Base-by-base conservation (phyloP, 2,888 invertebrate species). In the Ephialtes manifestator region DNA sequence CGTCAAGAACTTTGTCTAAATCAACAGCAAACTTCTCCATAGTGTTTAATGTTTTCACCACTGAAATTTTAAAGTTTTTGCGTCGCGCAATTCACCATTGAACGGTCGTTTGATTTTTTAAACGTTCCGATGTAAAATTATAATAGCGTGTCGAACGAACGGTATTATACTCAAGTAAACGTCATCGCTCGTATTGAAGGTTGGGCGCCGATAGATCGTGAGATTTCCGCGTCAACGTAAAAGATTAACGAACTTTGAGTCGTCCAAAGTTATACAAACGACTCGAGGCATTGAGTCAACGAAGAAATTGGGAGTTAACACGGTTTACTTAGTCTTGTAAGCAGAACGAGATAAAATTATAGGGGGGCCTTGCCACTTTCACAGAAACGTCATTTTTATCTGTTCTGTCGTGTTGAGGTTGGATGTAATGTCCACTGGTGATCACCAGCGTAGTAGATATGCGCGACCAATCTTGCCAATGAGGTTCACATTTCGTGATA, bases 1-100 rank as follows among this genome's bases (percentile, higher is more conserved):
- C 97, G 94, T 98, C 97, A 82, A 98, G 95, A 87, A 97, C 97
- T 95, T 97, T 97, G 93, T 98, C 97, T 91, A 98, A 95, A 94
- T 98, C 97, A 85, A 97, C 96, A 80, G 95, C 95, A 90, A 95
- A 95, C 90, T 95, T 95, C 91, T 96, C 96, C 95, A 96, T 96
- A 87, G 63, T 48, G 60, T 39, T 24, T 35, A 20, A 24, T n/a
- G 8, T 8, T 28, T 18, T 48, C 8, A 46, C 10, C 46, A 11
- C 18, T 3, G 72, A 55, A 58, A 74, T 28, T 39, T 63, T 48
- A 35, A 28, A 74, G 4, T 18, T 63, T 75, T 35, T 4, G 4
- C 67, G 7, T 65, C 63, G 11, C 39, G n/a, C n/a, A 18, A 20
- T 18, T 20, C 39, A 65, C 4, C 63, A 65, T 65, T 20, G 63